Base-by-base conservation (phyloP, 2,888 invertebrate species). In the Tigriopus californicus region DNA sequence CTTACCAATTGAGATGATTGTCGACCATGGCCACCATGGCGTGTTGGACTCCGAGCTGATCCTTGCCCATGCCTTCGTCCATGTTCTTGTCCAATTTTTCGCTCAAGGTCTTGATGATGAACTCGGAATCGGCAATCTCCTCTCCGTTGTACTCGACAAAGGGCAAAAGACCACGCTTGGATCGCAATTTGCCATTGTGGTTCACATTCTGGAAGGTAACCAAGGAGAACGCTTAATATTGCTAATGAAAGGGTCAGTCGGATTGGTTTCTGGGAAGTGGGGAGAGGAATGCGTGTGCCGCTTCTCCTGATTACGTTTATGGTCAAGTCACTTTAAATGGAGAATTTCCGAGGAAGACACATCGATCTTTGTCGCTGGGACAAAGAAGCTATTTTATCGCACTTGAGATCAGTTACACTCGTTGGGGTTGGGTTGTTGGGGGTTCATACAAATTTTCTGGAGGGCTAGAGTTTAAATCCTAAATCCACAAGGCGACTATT, bases 101-200 rank as follows among this genome's bases (percentile, higher is more conserved):
- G 48, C 85, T 79, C 61, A 94, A 75, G 68, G 89, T 86, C 68
- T 86, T 84, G 67, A 94, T 83, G 68, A 92, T 90, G 67, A 89
- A 82, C 64, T 85, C 79, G 69, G 89, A 89, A 74, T 94, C 94
- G 53, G 90, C 84, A 65, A 91, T 82, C 74, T 94, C 90, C 69
- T 89, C 87, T 48, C 92, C 94, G 70, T 95, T 94, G 62, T 94
- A 71, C 72, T 94, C 91, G 65, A 95, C 79, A 75, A 94, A 95
- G 41, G 94, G 95, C 67, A 94, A 76, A 72, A 87, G 88, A 52
- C 91, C 91, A 71, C 92, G 92, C 77, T 86, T 86, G 67, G 90
- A 91, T 67, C 87, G 83, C 78, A 84, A 87, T 70, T 88, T 87
- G 76, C 88, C 81, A 76, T 88, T 89, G 75, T 91, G 90, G 71